A percentile compares a stretch with the other conserved stretches of the same genome.
phyloP scores from a whole-genome alignment of 1,140 invertebrate genomes.

The Anoplolepis gracilipes region DNA sequence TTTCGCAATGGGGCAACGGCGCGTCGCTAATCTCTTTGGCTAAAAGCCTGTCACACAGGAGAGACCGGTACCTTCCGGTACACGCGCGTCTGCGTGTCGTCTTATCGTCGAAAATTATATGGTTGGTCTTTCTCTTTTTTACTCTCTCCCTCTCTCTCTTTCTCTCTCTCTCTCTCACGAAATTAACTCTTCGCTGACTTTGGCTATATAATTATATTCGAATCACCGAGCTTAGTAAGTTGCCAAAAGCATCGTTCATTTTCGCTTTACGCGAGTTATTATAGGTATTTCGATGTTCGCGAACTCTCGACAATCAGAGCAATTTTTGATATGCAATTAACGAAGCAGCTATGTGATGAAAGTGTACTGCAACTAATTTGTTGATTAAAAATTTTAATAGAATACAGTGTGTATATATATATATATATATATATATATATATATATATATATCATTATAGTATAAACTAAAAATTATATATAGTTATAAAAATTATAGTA shows the following conservation, averaged over 20 bases:
- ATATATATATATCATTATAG: no score
- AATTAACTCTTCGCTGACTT: conserved; percentile 52
- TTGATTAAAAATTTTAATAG: not conserved
- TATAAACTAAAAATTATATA: no score
- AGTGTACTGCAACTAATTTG: not conserved
- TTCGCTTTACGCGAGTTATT: conserved; percentile 17
- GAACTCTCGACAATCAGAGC: not conserved
- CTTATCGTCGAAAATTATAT: conserved; percentile 54
- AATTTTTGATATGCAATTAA: conserved; percentile 1
- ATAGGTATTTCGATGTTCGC: conserved; percentile 1
- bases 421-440: no score
- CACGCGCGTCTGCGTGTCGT: conserved; percentile 10
- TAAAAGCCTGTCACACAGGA: conserved; percentile 68
- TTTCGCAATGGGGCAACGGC: conserved; percentile 66
- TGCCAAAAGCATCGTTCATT: not conserved
- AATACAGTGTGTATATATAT: not conserved
- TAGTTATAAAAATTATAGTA: no score
- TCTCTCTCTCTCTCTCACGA: not conserved
- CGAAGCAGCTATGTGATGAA: not conserved
- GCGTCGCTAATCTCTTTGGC: conserved; percentile 78
- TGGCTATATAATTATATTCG: conserved; percentile 46
- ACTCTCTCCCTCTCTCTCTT: not conserved
- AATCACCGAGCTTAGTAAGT: conserved; percentile 5
- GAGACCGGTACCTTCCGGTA: not conserved
- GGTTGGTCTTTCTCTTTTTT: not conserved